Evolutionary conservation across 2,888 invertebrate genomes (phyloP), one percentile per base, ranked within the genome.

Genomic region (Rhyacophila evoluta): DNA sequence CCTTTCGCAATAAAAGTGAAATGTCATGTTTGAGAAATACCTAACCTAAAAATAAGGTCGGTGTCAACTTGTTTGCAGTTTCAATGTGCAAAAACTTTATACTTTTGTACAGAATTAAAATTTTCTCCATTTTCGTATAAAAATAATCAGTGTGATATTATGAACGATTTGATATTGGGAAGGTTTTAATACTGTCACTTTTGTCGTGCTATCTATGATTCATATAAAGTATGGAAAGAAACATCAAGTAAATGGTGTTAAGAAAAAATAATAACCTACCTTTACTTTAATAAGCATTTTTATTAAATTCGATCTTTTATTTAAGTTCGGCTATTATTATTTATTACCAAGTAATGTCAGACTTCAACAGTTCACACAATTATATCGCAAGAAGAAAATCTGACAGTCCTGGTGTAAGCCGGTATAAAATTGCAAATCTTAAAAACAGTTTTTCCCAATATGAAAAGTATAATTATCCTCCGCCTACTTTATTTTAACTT

Each of bases 261-360:
- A 33, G 29, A 33, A 6, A 33, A 33, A 33, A 33, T 33, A 4
- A 33, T 33, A 33, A 82, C 85, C 88, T 89, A 94, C 94, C 92
- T 95, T 95, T 29, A 95, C 95, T 92, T 95, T 95, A 85, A 95
- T 95, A 90, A 95, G 88, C 95, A 95, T 94, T 84, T 88, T 93
- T 85, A 27, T 41, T 19, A n/a, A 27, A 15, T 41, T 11, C 28
- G 68, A 55, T n/a, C 10, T 25, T 25, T 8, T 25, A 10, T 8
- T 15, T 8, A 55, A 55, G 29, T 33, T 33, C 2, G 29, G 6
- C 29, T 33, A 33, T 2, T 33, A 33, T 2, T 4, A 33, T 33
- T 2, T 6, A 33, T 4, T 33, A 6, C 8, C 2, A n/a, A 15
- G 11, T 5, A 67, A 33, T 27, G 67, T 55, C 28, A 74, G 36